Percentiles rank a stretch among this genome's conserved stretches.
phyloP scores from a whole-genome alignment of 64 coral and sea anemone species.

The Montipora capricornis region DNA sequence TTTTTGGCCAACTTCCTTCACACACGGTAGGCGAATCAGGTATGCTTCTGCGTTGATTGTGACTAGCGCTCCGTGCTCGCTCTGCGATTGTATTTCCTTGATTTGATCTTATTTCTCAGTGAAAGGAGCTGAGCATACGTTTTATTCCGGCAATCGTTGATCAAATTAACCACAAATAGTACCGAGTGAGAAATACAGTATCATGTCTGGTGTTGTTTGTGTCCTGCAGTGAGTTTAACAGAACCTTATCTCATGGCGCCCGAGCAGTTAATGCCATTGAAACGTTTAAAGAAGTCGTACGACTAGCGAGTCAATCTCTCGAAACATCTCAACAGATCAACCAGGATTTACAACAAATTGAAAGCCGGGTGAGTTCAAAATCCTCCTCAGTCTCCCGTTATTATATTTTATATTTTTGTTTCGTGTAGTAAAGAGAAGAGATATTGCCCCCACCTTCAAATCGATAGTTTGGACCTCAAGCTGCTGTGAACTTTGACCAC shows the following conservation, averaged over 20 bases:
- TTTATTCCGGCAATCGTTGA: too few relatives aligned
- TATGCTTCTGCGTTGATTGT: too few relatives aligned
- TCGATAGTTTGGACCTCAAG: too few relatives aligned
- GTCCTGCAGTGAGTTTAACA: slow-evolving; percentile 57
- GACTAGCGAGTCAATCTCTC: slow-evolving; percentile 64
- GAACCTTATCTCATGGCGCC: slow-evolving; percentile 18
- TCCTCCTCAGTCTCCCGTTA: not conserved
- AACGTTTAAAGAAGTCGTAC: slow-evolving; percentile 76
- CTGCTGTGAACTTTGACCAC: too few relatives aligned
- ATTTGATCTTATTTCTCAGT: too few relatives aligned
- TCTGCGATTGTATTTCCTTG: too few relatives aligned
- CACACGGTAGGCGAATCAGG: not conserved
- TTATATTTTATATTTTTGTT: too few relatives aligned
- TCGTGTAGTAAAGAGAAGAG: too few relatives aligned
- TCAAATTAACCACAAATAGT: not conserved
- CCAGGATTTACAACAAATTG: slow-evolving; percentile 77
- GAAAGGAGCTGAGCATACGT: too few relatives aligned
- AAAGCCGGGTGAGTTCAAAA: slow-evolving; percentile 58
- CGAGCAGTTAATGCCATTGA: slow-evolving; percentile 85
- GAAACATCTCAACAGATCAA: slow-evolving; percentile 82
- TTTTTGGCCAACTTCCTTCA: too few relatives aligned
- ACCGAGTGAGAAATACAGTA: not conserved
- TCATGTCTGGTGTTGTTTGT: not conserved
- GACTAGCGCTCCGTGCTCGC: too few relatives aligned
- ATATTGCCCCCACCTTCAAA: too few relatives aligned